A percentile compares a stretch with the other conserved stretches of the same genome.
Conservation (phyloP, 2,797 vertebrate species). For the Cossypha caffra region DNA sequence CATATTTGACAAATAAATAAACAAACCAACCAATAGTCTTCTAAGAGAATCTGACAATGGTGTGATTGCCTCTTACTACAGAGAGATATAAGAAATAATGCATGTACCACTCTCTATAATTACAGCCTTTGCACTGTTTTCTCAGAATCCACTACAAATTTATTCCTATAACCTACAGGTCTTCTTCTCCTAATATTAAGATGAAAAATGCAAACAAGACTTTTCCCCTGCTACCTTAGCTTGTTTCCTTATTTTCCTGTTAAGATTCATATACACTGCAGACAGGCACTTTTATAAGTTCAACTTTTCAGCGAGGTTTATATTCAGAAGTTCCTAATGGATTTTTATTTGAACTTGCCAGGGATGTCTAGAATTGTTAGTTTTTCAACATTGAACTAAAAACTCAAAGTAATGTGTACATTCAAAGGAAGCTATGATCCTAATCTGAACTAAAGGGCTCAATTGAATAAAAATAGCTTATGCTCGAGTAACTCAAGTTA, state of each 20-base stretch:
- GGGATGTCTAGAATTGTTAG: constrained; percentile 42
- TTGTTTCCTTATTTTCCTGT: not conserved
- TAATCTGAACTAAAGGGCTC: constrained; percentile 74
- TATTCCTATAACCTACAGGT: not conserved
- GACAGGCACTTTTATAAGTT: constrained; percentile 20
- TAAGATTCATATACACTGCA: not conserved
- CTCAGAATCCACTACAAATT: not conserved
- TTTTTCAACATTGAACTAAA: constrained; percentile 50
- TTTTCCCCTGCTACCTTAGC: not conserved
- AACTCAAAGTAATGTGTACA: constrained; percentile 45
- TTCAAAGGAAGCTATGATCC: constrained; percentile 65
- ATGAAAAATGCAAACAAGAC: not conserved
- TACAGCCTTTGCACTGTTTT: not conserved
- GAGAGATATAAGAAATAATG: not conserved
- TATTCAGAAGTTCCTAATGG: constrained; percentile 19
- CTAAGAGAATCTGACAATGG: not conserved
- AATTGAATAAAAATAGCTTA: constrained; percentile 72
- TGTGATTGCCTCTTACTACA: not conserved
- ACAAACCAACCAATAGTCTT: not conserved
- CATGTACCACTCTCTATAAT: not conserved
- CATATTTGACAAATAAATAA: constrained; percentile 1
- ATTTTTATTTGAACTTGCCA: constrained; percentile 59
- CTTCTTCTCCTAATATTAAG: not conserved
- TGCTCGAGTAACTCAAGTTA: constrained; percentile 64
- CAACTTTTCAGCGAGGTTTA: constrained; percentile 35